Evolutionary conservation across 2,797 vertebrate species (phyloP), one percentile per base, ranked within the genome.

Genomic region (Micropoecilia bifurca): DNA sequence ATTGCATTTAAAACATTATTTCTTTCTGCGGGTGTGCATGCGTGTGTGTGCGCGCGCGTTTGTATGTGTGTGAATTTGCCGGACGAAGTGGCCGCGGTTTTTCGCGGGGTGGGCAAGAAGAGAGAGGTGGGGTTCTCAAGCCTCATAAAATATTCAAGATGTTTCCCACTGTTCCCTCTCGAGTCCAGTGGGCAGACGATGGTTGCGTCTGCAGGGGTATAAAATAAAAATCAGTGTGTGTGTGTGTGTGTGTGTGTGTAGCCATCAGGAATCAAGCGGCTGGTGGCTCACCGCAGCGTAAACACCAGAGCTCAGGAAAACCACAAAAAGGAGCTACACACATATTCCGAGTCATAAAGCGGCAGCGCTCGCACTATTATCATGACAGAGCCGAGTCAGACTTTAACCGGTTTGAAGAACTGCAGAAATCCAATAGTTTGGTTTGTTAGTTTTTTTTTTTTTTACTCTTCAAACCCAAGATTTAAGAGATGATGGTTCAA

Each of bases 1-100:
- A 98, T 99, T 98, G 97, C 97, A 97, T 98, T 99, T 98, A 98
- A 99, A 98, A 98, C 97, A 97, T 98, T 98, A 98, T 98, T 98
- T 97, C 97, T 98, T 97, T 90, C 80, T 88, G 96, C 96, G 95
- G 95, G 95, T 97, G 96, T 83, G 84, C 75, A 22, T 50, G 86
- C 75, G 94, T 3, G 45, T 3, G 45, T 46, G 45, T 53, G 80
- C 28, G 74, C 9, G 80, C 5, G 2, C 3, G 18, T 1, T 77
- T 6, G 80, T 12, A 6, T 39, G 80, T 6, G 80, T 12, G 63
- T 71, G 6, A 74, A 13, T 82, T 53, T 82, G 88, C 86, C 89
- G 92, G 93, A 93, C 91, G 89, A 20, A 82, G 85, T 72, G 63
- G 79, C 41, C 39, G 73, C 71, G 83, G 84, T 61, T 75, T 81